phyloP scores from a whole-genome alignment of 2,797 vertebrate genomes.

The Apogon talboti region DNA sequence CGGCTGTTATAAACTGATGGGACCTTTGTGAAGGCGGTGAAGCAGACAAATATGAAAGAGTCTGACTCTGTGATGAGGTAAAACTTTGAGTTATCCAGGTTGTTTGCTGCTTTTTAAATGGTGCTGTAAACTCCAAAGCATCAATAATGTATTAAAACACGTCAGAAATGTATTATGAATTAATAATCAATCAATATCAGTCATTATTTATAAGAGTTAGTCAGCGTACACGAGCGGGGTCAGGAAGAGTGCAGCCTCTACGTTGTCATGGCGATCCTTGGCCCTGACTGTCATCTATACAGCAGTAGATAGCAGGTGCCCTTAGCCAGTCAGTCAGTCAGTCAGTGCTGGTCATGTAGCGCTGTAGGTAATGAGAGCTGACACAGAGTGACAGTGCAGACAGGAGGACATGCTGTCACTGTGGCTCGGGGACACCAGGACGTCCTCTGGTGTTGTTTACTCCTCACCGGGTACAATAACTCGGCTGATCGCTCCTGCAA shows the following conservation, averaged over 20 bases:
- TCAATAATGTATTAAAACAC: slow-evolving; percentile 11
- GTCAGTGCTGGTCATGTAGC: slow-evolving; percentile 25
- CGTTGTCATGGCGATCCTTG: slow-evolving; percentile 38
- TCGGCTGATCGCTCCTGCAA: slow-evolving; percentile 33
- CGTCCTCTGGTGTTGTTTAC: slow-evolving; percentile 72
- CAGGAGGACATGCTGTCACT: slow-evolving; percentile 69
- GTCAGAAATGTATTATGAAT: slow-evolving; percentile 18
- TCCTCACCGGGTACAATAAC: slow-evolving; percentile 60
- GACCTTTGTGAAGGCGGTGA: slow-evolving; percentile 29
- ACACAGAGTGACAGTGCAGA: slow-evolving; percentile 66
- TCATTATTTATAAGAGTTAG: slow-evolving; percentile 15
- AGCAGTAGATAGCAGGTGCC: slow-evolving; percentile 53
- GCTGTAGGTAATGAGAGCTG: slow-evolving; percentile 72
- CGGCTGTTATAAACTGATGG: slow-evolving; percentile 26
- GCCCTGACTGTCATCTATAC: slow-evolving; percentile 18
- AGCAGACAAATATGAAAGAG: slow-evolving; percentile 3
- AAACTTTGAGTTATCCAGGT: slow-evolving; percentile 15
- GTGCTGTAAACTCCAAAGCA: not conserved
- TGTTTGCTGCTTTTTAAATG: not conserved
- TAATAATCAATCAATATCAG: slow-evolving; percentile 15
- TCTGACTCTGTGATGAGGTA: not conserved
- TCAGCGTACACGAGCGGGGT: slow-evolving; percentile 17
- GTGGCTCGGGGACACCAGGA: slow-evolving; percentile 56
- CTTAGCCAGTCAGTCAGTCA: slow-evolving; percentile 50
- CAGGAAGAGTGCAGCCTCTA: slow-evolving; percentile 29